Conservation (phyloP, 2,797 vertebrate genomes). For the Gallirallus australis region DNA sequence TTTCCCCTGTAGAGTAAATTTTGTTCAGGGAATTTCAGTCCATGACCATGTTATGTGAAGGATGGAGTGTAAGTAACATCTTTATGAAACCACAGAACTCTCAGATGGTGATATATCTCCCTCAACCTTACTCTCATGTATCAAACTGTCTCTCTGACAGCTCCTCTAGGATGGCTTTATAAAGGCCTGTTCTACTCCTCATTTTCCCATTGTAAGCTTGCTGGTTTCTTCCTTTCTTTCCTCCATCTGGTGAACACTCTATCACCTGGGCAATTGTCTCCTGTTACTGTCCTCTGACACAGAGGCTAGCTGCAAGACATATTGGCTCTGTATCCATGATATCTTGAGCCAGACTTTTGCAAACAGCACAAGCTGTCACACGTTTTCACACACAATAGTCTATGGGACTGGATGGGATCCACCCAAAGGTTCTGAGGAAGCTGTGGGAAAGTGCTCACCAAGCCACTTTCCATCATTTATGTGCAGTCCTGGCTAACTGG, state of each 20-base stretch:
- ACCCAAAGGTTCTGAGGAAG: too few species aligned
- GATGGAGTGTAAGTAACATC: slow-evolving; percentile 5
- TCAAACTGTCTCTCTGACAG: neutral
- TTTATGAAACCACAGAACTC: neutral
- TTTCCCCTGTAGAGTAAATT: neutral
- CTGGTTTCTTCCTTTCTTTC: neutral
- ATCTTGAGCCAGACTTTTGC: neutral
- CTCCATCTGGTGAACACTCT: neutral
- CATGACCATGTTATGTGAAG: neutral
- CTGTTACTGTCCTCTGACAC: neutral
- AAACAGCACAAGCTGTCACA: neutral
- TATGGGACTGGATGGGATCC: too few species aligned
- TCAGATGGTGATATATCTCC: neutral
- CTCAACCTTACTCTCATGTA: neutral
- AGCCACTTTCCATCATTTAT: too few species aligned
- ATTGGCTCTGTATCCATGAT: neutral
- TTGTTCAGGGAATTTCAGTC: neutral
- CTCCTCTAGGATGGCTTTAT: neutral
- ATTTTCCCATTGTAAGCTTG: neutral
- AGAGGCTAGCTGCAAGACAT: neutral
- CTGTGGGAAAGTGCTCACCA: too few species aligned
- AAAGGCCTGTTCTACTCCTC: neutral
- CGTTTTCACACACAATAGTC: too few species aligned
- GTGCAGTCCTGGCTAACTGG: too few species aligned
- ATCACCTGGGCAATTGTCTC: neutral